These are phyloP conservation scores for Neodontobutis hainanensis DNA, from an alignment of 2,113 vertebrate species.

Conservation along the genomic window DNA sequence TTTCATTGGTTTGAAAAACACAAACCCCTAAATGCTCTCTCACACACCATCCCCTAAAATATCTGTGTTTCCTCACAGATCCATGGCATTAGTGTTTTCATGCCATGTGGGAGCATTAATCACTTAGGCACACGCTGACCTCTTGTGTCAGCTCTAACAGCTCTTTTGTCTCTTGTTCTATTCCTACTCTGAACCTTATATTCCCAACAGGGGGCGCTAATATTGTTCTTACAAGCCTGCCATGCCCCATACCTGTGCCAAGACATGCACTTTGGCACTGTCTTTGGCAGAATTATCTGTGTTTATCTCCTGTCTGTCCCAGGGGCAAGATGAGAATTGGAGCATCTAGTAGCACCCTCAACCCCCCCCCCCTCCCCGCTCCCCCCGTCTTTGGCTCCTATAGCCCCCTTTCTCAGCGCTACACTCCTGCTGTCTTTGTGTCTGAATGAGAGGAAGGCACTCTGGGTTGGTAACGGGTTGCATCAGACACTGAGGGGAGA, in stretches of 20 bases:
- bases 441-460: conserved; percentile 68
- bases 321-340: conserved; percentile 51
- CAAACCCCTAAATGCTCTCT: conserved; percentile 18
- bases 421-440: conserved; percentile 68
- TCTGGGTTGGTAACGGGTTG: conserved; percentile 75
- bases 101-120: conserved; percentile 51
- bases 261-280: conserved; percentile 41
- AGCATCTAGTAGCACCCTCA: conserved; percentile 62
- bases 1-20: conserved; percentile 23
- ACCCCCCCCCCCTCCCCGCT: conserved; percentile 13
- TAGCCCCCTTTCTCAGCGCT: conserved; percentile 21
- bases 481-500: conserved; percentile 69
- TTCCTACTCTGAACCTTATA: conserved; percentile 36
- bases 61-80: conserved; percentile 42
- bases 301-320: conserved; percentile 67
- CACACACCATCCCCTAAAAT: conserved; percentile 35
- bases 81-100: conserved; percentile 39
- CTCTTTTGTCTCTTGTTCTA: conserved; percentile 68
- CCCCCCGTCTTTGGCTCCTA: background rate
- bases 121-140: conserved; percentile 57
- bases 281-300: conserved; percentile 69
- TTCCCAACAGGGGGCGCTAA: conserved; percentile 68
- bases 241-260: conserved; percentile 41
- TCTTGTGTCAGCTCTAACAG: conserved; percentile 55
- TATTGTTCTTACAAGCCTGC: conserved; percentile 18